Evolutionary conservation across 2,797 vertebrate genomes (phyloP).

Genomic region (Sternarchorhynchus goeldii): DNA sequence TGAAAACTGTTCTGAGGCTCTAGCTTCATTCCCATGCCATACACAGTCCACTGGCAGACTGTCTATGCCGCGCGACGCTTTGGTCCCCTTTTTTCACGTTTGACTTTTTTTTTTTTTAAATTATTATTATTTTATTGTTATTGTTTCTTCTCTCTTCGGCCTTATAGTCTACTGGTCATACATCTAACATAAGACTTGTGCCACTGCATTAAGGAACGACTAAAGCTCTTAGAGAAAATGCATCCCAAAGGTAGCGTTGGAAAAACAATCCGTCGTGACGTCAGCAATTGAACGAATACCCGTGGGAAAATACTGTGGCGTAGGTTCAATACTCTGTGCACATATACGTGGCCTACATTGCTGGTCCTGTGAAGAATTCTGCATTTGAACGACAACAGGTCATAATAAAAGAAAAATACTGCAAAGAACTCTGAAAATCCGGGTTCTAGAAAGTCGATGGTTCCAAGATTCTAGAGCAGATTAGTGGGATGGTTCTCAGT

Average conservation of each 20-base stretch:
- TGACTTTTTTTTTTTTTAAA: not conserved
- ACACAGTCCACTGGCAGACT: slow-evolving; percentile 69
- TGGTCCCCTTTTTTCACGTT: slow-evolving; percentile 26
- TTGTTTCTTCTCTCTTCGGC: slow-evolving; percentile 34
- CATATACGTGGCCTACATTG: slow-evolving; percentile 26
- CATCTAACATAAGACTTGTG: slow-evolving; percentile 71
- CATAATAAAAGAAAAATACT: slow-evolving; percentile 1
- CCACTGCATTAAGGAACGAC: slow-evolving; percentile 46
- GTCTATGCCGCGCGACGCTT: slow-evolving; percentile 70
- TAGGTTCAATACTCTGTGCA: slow-evolving; percentile 27
- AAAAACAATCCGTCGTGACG: not conserved
- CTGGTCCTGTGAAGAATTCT: slow-evolving; percentile 29
- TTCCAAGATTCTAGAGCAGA: not conserved
- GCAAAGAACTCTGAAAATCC: not conserved
- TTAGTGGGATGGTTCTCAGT: slow-evolving; percentile 2
- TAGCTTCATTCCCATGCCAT: slow-evolving; percentile 78
- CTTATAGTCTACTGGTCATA: slow-evolving; percentile 60
- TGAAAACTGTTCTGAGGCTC: slow-evolving; percentile 61
- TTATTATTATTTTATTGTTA: slow-evolving; percentile 6
- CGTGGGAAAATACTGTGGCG: slow-evolving; percentile 41
- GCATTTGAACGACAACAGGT: slow-evolving; percentile 34
- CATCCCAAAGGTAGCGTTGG: not conserved
- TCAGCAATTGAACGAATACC: not conserved
- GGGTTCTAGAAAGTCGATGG: not conserved
- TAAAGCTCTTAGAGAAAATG: not conserved